Evolutionary conservation across 2,888 invertebrate genomes (phyloP), one percentile per base, ranked within the genome.

Genomic region (Operophtera brumata): DNA sequence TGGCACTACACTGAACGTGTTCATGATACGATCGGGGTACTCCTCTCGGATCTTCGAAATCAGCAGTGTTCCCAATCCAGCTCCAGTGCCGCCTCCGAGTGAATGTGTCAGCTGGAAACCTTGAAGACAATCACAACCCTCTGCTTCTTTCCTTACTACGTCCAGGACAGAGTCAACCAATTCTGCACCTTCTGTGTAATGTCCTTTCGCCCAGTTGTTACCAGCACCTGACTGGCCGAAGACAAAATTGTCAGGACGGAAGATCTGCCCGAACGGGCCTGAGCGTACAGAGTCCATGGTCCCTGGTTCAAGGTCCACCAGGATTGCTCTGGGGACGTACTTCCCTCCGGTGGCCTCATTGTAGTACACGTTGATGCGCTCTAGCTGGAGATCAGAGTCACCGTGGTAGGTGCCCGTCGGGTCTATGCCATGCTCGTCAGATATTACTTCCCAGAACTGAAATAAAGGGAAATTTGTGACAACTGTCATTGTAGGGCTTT

Each of bases 401-500:
- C 94, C 94, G 70, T 92, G 91, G 81, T 94, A 94, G 30, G 92
- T 91, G 61, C 94, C 94, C 32, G 93, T 92, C 36, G 93, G 93
- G 74, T 94, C 93, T 70, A 95, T 94, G 58, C 94, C 94, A 77
- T 95, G 94, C 71, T 94, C 95, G 77, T 95, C 95, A 43, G 95
- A 95, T 77, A 96, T 96, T 36, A 95, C 94, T 80, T 96, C 95
- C 95, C 95, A 95, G 80, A 95, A 95, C 94, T 94, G 86, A 43
- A 61, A 61, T 1, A 35, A 34, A 41, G 1, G 1, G 14, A 2
- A 11, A 25, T 36, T 41, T 41, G 2, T 32, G 39, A 41, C 41
- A 41, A 1, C 12, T 28, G 41, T 30, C 28, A 28, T 13, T 25
- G 20, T 2, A 40, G n/a, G 6, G 37, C 12, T n/a, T 37, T 34